Conservation (phyloP, 2,888 invertebrate species). For the Athalia circularis region DNA sequence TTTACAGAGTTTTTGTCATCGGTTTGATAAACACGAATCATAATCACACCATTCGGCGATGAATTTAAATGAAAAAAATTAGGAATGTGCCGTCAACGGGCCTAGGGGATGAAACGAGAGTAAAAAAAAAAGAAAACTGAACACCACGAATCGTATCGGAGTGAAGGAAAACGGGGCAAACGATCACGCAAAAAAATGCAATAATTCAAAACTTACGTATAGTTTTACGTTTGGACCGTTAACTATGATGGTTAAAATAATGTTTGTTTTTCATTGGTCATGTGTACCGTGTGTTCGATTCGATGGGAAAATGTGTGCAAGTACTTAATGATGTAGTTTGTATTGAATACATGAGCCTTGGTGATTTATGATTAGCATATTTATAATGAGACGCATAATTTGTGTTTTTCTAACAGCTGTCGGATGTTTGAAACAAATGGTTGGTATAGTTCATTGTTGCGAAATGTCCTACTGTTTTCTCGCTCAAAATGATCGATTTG, state of each 20-base stretch:
- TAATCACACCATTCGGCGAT: background rate
- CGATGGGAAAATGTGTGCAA: too few species aligned
- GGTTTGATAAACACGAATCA: too few species aligned
- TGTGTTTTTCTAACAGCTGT: constrained; percentile 12
- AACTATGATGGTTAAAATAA: too few species aligned
- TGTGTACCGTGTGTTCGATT: too few species aligned
- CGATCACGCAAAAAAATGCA: constrained; percentile 53
- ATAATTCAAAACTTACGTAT: constrained; percentile 59
- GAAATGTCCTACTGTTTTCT: constrained; percentile 14
- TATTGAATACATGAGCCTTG: too few species aligned
- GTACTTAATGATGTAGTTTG: too few species aligned
- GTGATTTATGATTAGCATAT: background rate
- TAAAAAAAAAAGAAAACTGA: background rate
- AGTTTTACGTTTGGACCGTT: too few species aligned
- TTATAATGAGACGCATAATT: background rate
- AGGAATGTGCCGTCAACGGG: background rate
- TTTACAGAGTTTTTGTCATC: constrained; percentile 13
- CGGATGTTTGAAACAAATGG: constrained; percentile 2
- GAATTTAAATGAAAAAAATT: background rate
- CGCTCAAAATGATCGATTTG: constrained; percentile 19
- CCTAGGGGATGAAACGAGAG: background rate
- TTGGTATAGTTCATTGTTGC: constrained; percentile 23
- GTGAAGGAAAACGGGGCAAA: constrained; percentile 27
- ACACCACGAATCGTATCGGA: background rate
- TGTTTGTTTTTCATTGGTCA: too few species aligned